These are phyloP conservation scores for Atrichornis clamosus DNA, from an alignment of 2,113 vertebrate species.

Conservation along the genomic window DNA sequence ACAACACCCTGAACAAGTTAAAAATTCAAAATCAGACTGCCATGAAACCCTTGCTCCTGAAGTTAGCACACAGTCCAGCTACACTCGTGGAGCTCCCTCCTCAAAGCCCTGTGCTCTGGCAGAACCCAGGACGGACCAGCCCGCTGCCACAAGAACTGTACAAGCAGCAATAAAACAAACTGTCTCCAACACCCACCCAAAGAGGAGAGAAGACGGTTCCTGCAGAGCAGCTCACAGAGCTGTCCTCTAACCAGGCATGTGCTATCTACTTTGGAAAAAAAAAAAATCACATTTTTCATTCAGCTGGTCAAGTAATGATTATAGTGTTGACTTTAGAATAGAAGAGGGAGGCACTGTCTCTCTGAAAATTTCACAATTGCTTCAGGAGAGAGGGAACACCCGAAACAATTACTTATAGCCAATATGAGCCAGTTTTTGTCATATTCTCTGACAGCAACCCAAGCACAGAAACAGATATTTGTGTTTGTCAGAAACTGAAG, in stretches of 20 bases:
- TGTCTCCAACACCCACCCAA: neutral
- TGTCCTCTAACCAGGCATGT: neutral
- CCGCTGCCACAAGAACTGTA: neutral
- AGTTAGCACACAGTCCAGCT: neutral
- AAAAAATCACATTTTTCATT: neutral
- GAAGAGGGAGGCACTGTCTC: neutral
- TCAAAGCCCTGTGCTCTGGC: neutral
- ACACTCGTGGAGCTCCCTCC: neutral
- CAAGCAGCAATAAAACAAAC: neutral
- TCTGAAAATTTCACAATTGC: neutral
- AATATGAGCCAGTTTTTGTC: neutral
- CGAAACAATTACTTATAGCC: neutral
- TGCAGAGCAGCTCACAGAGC: neutral
- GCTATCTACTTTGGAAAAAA: neutral
- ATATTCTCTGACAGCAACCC: neutral
- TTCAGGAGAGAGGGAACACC: neutral
- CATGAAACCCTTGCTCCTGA: neutral
- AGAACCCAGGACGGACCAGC: neutral
- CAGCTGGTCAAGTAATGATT: neutral
- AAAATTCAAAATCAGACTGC: neutral
- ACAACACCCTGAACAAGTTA: neutral
- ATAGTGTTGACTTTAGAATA: neutral
- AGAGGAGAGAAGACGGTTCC: neutral
- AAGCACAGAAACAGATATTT: neutral
- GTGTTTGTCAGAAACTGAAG: neutral